Evolutionary conservation across 2,888 invertebrate species (phyloP), one percentile per base, ranked within the genome.

Genomic region (Cheilosia impressa): DNA sequence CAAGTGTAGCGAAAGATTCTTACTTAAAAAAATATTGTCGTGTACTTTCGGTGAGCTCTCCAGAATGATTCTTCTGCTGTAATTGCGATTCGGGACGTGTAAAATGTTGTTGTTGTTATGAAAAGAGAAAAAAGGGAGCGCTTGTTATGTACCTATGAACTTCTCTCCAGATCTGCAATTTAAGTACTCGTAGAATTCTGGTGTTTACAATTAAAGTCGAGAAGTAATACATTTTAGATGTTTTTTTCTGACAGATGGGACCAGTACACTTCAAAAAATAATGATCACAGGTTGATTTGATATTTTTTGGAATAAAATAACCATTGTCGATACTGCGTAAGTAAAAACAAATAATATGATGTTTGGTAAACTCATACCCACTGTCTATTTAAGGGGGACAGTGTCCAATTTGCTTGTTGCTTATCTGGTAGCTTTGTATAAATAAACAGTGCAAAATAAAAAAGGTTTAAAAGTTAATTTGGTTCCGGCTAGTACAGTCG

Each of bases 171-270:
- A 10, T 63, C 7, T 31, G 34, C 45, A 22, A 65, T 52, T 38
- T 38, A 65, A 38, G 19, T 24, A 38, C n/a, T 52, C 31, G 19
- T 52, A 52, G 47, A 65, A 22, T 38, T 52, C 52, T 52, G 38
- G 24, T 52, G 50, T 38, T 52, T 52, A 65, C 52, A 63, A 63
- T 63, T 34, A 50, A 63, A 63, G 50, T 22, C 34, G 31, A 19
- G 7, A 63, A 22, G 31, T 34, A 31, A 63, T 50, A n/a, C 17
- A 24, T 45, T 58, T 62, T 27, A 43, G 43, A 2, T n/a, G 41
- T 9, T 19, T 10, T 19, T 58, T 15, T 2, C 13, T 22, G 22
- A 1, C 3, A 24, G 22, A 41, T 4, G 4, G 5, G 6, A 10
- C 9, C 1, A 1, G 4, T 45, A 62, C 62, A 45, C 62, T 13